Evolutionary conservation across 2,888 invertebrate species (phyloP), one percentile per base, ranked within the genome.

Genomic region (Empis livida): DNA sequence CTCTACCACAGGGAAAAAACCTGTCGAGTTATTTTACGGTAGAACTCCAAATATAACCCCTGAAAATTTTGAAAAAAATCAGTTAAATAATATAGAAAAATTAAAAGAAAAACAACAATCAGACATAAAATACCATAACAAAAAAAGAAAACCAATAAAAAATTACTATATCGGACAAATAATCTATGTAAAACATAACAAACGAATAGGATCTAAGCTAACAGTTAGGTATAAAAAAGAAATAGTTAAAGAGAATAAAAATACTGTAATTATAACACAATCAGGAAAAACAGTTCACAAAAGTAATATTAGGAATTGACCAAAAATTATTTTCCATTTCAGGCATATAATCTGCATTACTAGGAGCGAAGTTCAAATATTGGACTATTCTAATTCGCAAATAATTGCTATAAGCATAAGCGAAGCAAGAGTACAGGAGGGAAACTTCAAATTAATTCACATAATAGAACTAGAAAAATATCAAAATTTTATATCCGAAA

Each of bases 311-410:
- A 37, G 27, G 42, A 46, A 42, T 23, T 46, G 30, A 45, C 17
- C 20, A 32, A 32, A 32, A 32, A 10, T 32, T 15, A 10, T 16
- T 11, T 17, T 31, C 15, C 27, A 14, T 45, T 45, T n/a, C 30
- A 45, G 45, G 39, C 13, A 11, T 14, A 10, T 30, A 5, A n/a
- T 39, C 13, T 14, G 20, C 20, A 17, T 13, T 11, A 20, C 31
- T 17, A 30, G 13, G n/a, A 37, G 44, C 16, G 46, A 48, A 13
- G 30, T 41, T 16, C 50, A 48, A 39, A 48, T 51, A 13, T 32
- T 51, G 42, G 48, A 50, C n/a, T 50, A 48, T 11, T 42, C 49
- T 11, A 46, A 52, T 38, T 52, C 49, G 1, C 48, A 49, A 15
- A 14, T 49, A 16, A 42, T 47, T 13, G 35, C 45, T 15, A 51